Base-by-base conservation (phyloP, 2,888 invertebrate genomes). In the Phorcus lineatus region DNA sequence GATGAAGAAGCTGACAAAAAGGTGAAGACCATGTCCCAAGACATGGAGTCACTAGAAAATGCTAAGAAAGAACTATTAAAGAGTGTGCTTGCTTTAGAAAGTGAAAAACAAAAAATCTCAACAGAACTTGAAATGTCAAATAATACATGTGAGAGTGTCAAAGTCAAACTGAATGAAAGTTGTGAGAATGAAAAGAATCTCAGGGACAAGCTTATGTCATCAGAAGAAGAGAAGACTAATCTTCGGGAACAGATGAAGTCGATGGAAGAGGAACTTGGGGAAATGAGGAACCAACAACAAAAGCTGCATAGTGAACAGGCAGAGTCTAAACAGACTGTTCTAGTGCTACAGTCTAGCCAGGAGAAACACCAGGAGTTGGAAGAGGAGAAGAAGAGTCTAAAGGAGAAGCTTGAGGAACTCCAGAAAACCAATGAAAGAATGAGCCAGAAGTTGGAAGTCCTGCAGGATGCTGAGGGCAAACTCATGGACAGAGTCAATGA, bases 401-500 rank as follows among this genome's bases (percentile, higher is more conserved):
- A 82, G 28, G 78, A 83, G 70, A 86, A 89, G 80, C 82, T 90
- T 16, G 28, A 62, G 28, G 16, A 22, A 4, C 62, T 62, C 9
- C 62, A 62, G 28, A 19, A 62, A 0, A n/a, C 24, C 22, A 24
- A 62, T 24, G 62, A 17, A 16, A 62, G 22, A 28, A 62, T 85
- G 36, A 79, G 83, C 74, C 76, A 84, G n/a, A 86, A 85, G 74
- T 75, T 84, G 40, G 82, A 81, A 24, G 81, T 86, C 9, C 78
- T 87, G 40, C 85, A 86, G 79, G 87, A 88, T 78, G 87, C 88
- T 31, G 89, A 90, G 82, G 76, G 81, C 52, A 84, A 83, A 62
- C 83, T 89, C 31, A 86, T 87, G 84, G 86, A 88, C 31, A 84
- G 86, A 82, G 85, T 91, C 16, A 77, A 78, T n/a, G 87, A 87